These are phyloP conservation scores for Mastigias papua DNA, from an alignment of 30 jellyfish, hydroid and myxozoan genomes.

Conservation along the genomic window DNA sequence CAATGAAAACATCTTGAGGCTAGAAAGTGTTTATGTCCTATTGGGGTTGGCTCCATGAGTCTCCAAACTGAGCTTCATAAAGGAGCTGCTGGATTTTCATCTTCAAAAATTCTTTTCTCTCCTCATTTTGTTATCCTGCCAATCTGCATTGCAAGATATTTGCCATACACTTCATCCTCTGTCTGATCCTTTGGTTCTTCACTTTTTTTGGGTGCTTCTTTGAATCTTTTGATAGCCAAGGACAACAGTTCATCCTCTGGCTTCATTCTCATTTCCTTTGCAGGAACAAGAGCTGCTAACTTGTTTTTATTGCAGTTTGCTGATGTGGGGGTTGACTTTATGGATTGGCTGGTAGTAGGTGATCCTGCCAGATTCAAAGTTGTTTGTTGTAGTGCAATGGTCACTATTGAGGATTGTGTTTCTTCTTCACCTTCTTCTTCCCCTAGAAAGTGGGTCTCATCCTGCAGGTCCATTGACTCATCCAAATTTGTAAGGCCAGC, in stretches of 20 bases:
- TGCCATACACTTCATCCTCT: neutral
- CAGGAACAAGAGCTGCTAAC: slow-evolving; percentile 3
- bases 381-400: neutral
- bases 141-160: neutral
- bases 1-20: no score
- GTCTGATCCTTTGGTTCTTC: slow-evolving; percentile 1
- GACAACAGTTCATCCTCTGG: neutral
- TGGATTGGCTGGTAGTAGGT: neutral
- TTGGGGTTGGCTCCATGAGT: neutral
- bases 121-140: neutral
- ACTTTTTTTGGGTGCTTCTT: neutral
- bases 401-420: neutral
- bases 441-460: neutral
- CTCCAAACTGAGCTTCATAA: neutral
- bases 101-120: neutral
- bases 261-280: neutral
- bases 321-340: no score
- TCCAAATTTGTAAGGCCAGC: neutral
- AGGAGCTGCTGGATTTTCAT: neutral
- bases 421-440: slow-evolving; percentile 1
- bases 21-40: no score
- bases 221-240: neutral
- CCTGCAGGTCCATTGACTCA: neutral
- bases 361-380: neutral
- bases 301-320: neutral